Evolutionary conservation across 2,113 vertebrate genomes (phyloP).

Genomic region (Notarius lentiginosus): DNA sequence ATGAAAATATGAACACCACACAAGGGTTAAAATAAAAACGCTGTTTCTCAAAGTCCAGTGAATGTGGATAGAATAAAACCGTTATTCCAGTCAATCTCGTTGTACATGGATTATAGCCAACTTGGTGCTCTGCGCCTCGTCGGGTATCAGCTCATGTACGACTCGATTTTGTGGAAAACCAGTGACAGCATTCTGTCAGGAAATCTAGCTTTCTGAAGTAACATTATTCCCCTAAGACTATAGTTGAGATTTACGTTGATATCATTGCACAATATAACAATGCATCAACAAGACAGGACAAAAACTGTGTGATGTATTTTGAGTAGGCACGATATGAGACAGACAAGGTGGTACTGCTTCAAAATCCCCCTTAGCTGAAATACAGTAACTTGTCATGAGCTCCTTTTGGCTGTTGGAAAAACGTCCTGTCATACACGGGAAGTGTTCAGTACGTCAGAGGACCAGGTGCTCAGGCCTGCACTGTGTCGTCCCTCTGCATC

Average conservation of each 20-base stretch:
- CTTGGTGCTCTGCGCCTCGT: too few relatives aligned
- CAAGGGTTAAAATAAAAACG: too few relatives aligned
- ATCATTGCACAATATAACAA: not conserved
- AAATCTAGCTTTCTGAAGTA: not conserved
- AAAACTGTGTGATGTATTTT: not conserved
- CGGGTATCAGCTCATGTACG: too few relatives aligned
- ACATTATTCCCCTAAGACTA: not conserved
- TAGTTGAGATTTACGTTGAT: not conserved
- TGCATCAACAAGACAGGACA: not conserved
- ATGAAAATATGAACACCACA: too few relatives aligned
- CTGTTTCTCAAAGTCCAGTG: too few relatives aligned
- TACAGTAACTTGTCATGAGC: not conserved
- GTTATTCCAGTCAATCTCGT: too few relatives aligned
- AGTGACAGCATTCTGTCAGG: not conserved
- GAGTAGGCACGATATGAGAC: not conserved
- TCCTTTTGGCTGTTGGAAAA: slow-evolving; percentile 22
- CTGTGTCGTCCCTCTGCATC: slow-evolving; percentile 22
- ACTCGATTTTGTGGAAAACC: not conserved
- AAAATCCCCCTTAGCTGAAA: not conserved
- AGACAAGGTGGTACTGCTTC: not conserved
- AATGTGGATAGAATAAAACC: too few relatives aligned
- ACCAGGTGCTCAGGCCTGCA: slow-evolving; percentile 25
- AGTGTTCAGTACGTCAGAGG: slow-evolving; percentile 5
- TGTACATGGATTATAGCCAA: too few relatives aligned
- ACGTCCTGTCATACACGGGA: slow-evolving; percentile 33